These are phyloP conservation scores for Chionodraco myersi DNA, from an alignment of 2,113 vertebrate genomes.

Conservation along the genomic window DNA sequence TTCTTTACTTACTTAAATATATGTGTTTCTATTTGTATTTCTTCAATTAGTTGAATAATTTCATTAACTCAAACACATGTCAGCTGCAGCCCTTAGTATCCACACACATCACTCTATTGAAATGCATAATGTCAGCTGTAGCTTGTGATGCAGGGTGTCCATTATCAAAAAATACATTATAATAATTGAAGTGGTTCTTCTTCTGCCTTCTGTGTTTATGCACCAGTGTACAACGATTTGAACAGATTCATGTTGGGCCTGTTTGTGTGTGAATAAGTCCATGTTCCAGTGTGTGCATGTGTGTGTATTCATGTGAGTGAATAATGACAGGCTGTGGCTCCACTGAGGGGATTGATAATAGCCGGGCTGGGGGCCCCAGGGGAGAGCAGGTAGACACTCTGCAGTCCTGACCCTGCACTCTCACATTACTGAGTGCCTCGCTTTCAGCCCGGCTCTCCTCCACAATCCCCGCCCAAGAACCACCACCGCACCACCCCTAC, in stretches of 20 bases:
- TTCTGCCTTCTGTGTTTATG: slow-evolving; percentile 3
- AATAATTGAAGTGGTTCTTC: neutral
- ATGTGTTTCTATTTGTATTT: neutral
- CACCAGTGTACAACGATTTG: neutral
- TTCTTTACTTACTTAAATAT: neutral
- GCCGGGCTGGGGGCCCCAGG: slow-evolving; percentile 87
- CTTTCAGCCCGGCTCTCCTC: slow-evolving; percentile 80
- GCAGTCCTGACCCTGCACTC: slow-evolving; percentile 93
- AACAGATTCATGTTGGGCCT: slow-evolving; percentile 19
- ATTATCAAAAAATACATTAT: neutral
- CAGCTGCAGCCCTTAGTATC: neutral
- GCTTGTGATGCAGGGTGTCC: neutral
- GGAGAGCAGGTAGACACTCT: slow-evolving; percentile 96
- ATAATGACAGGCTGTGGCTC: slow-evolving; percentile 92
- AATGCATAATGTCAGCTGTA: neutral
- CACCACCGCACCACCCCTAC: slow-evolving; percentile 64
- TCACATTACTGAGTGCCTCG: slow-evolving; percentile 95
- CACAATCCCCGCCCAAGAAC: slow-evolving; percentile 84
- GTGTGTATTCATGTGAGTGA: slow-evolving; percentile 69
- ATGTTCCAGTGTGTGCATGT: slow-evolving; percentile 30
- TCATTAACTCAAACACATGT: neutral
- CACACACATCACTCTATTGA: neutral
- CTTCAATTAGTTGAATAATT: neutral
- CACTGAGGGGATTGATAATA: slow-evolving; percentile 94
- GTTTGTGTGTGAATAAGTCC: slow-evolving; percentile 22